These are phyloP conservation scores for Frankliniella intonsa DNA, from an alignment of 2,888 invertebrate species.

Conservation along the genomic window DNA sequence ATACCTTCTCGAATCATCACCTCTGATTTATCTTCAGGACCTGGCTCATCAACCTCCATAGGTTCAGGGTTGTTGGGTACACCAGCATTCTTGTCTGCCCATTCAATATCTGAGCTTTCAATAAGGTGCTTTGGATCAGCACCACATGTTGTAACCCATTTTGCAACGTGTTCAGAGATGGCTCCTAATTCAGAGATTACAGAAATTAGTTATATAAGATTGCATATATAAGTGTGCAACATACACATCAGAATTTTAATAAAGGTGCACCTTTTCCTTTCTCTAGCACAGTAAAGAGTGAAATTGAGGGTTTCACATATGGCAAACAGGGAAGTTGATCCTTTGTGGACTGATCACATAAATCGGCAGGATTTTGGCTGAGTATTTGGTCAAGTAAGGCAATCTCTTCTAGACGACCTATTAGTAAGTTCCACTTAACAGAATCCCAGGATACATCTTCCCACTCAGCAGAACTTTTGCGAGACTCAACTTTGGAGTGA, in stretches of 20 bases:
- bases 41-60: slow-evolving; percentile 42
- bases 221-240: slow-evolving; percentile 5
- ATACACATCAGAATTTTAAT: neutral
- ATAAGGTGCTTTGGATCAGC: slow-evolving; percentile 57
- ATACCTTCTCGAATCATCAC: neutral
- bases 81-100: slow-evolving; percentile 33
- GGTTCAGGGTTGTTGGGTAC: neutral
- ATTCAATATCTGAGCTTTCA: slow-evolving; percentile 45
- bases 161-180: slow-evolving; percentile 82
- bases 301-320: slow-evolving; percentile 43
- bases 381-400: slow-evolving; percentile 60
- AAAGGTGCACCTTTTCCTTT: slow-evolving; percentile 47
- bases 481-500: neutral
- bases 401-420: slow-evolving; percentile 85
- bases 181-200: slow-evolving; percentile 53
- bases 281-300: slow-evolving; percentile 45
- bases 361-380: slow-evolving; percentile 27
- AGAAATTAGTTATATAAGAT: neutral
- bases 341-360: slow-evolving; percentile 7
- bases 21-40: slow-evolving; percentile 41
- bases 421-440: slow-evolving; percentile 79
- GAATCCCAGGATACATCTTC: slow-evolving; percentile 79
- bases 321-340: slow-evolving; percentile 33
- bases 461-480: slow-evolving; percentile 53
- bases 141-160: slow-evolving; percentile 75